Evolutionary conservation across 2,888 invertebrate species (phyloP), one percentile per base, ranked within the genome.

Genomic region (Xestoiulus laeticollis): DNA sequence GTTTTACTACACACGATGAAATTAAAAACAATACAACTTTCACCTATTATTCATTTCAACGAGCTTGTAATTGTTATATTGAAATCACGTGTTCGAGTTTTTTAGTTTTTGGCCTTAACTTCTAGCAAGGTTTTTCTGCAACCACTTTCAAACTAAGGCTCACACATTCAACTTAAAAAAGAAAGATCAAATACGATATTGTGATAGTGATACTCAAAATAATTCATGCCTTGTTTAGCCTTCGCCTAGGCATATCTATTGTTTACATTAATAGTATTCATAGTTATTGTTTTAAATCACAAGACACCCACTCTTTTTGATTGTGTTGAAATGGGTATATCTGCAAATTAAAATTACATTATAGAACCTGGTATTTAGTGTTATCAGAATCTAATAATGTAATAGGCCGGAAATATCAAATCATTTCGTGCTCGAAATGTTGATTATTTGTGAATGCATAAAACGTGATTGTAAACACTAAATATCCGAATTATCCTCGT

Each of bases 101-200:
- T 78, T 10, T 22, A 26, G 78, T 78, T 78, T 12, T 78, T 30
- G 78, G 78, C 78, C 78, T 78, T 78, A 78, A 78, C 78, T 78
- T 78, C 14, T 78, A 14, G 78, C 78, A 78, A 78, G 78, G 78
- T 78, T 78, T 78, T 26, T 78, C 78, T 22, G 8, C 59, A 59
- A 22, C 59, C 22, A 2, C 12, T 30, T 78, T 78, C 14, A 30
- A 78, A 30, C 78, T 4, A 78, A 10, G 1, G 14, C 78, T 30
- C 14, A 78, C 6, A 26, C 14, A 78, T 22, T 10, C 78, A n/a
- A 10, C 12, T 1, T 30, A 26, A 78, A n/a, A 78, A 30, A 6
- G 30, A 78, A 78, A 78, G 12, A 30, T 4, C 68, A 68, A 53
- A 53, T 53, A 53, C 59, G 22, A 16, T 78, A 78, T 78, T 78